Conservation (phyloP, 2,113 vertebrate species). For the Pelmatolapia mariae region DNA sequence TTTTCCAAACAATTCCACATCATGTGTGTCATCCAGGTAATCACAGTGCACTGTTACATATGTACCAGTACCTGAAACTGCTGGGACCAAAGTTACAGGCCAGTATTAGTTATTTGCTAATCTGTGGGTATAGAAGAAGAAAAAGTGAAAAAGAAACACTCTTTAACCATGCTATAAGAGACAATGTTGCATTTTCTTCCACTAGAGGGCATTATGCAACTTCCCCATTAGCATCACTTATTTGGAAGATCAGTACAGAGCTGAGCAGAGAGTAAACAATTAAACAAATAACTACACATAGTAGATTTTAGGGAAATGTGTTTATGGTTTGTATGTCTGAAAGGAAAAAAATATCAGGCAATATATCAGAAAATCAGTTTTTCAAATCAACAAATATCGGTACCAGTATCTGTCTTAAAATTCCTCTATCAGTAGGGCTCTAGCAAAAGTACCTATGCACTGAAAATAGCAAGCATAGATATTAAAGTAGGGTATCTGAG, state of each 20-base stretch:
- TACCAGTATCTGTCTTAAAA: neutral
- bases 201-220: neutral
- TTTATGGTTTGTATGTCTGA: neutral
- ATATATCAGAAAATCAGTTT: neutral
- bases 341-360: neutral
- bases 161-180: neutral
- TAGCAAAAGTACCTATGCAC: neutral
- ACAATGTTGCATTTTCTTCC: neutral
- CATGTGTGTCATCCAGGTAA: neutral
- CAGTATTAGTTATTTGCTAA: neutral
- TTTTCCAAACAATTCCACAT: neutral
- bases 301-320: neutral
- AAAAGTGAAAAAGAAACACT: neutral
- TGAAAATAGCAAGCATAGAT: neutral
- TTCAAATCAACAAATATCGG: neutral
- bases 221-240: neutral
- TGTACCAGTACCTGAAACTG: fast-evolving
- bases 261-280: neutral
- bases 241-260: neutral
- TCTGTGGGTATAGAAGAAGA: neutral
- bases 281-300: neutral
- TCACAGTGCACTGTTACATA: neutral
- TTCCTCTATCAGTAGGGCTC: neutral
- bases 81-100: neutral
- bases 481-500: neutral